Evolutionary conservation across 2,888 invertebrate species (phyloP), one percentile per base, ranked within the genome.

Genomic region (Clivina fossor): DNA sequence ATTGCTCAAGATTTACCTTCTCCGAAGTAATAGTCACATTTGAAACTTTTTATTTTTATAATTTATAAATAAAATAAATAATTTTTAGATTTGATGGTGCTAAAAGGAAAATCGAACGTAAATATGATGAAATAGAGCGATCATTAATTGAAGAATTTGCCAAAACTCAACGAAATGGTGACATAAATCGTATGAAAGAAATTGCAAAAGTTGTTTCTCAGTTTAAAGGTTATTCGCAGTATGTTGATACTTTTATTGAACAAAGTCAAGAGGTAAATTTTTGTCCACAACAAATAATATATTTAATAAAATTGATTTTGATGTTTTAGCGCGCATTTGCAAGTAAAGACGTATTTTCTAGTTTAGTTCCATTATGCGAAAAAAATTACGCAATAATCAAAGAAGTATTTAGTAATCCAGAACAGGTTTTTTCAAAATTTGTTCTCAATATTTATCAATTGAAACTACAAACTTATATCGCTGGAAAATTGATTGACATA

Each of bases 381-480:
- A 88, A 87, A 69, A 94, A 92, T 75, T 82, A 91, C 72, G 81
- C 85, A 65, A 80, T 89, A 59, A 90, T 93, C 60, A 85, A 86
- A 68, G 86, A 88, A 68, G 96, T 99, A 1, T 99, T 99, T 71
- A 87, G 87, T 4, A 94, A 93, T 73, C 94, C 96, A 0, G 93
- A 96, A 63, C 92, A 93, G 77, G 96, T 99, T 5, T 95, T 98
- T 93, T 90, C 93, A 56, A 98, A 98, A 77, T 94, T 97, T 74
- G 91, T 99, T 38, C 79, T 97, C 13, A 96, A 96, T 71, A 90
- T 99, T 58, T 99, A 94, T 74, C 92, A 93, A 64, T 78, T 93
- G 4, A 92, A 93, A 72, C 78, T 93, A 33, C 86, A 90, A 77
- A 91, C 91, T 69, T 88, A 90, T 68, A 87, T 95, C 20, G 85